Base-by-base conservation (phyloP, 2,113 vertebrate genomes). In the Eurypyga helias region DNA sequence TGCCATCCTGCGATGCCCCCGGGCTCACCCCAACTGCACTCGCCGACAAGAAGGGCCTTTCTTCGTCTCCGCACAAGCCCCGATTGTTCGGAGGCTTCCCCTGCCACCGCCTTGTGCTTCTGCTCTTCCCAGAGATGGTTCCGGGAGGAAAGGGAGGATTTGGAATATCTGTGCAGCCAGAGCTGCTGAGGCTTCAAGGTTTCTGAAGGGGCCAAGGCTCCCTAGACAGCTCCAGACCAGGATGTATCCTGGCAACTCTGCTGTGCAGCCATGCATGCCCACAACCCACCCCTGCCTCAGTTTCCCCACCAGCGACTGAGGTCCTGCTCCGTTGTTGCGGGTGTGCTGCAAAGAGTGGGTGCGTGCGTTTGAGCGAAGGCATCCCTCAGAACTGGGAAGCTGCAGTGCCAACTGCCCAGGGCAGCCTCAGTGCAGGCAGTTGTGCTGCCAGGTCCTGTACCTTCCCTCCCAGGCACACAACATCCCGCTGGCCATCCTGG, bases 1-100 rank as follows among this genome's bases (percentile, higher is more conserved):
- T 99, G 98, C 98, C 98, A 98, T 75, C 93, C 97, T 82, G 89
- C 31, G 97, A 75, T 85, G 85, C 66, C 92, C 64, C 48, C 17
- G 26, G 41, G 76, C 84, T 92, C 90, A 48, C 97, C 97, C 96
- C 81, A 45, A 91, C 17, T 82, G 94, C 90, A 69, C 95, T 54
- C 45, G 0, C 45, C 21, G 17, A 93, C 85, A 93, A 98, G 98
- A 98, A 94, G 97, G 77, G 89, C 97, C 98, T 96, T 98, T 98
- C 95, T 98, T 92, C 46, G 7, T 86, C 96, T 80, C 85, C 21
- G 55, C 94, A 98, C 97, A 98, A 97, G 91, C 96, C 54, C 70
- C 11, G 9, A 97, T 98, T 97, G 97, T 97, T 94, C 9, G 0
- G 62, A 43, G 1, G 12, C 55, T 95, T 93, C 55, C 82, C 76